Base-by-base conservation (phyloP, 2,797 vertebrate genomes). In the Gila robusta region DNA sequence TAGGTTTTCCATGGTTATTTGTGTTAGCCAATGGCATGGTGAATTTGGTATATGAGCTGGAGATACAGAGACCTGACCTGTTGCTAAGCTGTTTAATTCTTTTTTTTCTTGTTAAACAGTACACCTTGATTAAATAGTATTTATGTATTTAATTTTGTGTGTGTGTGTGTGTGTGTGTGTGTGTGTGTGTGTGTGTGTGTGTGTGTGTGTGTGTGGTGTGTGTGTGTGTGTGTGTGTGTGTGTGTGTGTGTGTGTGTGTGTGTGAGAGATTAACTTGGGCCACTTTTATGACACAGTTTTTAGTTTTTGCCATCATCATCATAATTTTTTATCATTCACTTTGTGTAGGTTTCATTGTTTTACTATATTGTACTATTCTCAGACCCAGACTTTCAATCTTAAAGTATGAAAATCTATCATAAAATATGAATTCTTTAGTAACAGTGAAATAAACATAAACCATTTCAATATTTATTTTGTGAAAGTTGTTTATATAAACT, bases 11-110 rank as follows among this genome's bases (percentile, higher is more conserved):
- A 26, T 39, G 67, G 21, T 49, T 10, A 1, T 26, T 23, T 39
- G 39, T 37, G 6, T 59, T 70, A 44, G 56, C 35, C 70, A 41
- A 2, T 52, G 16, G 41, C 44, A 14, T 54, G 32, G 10, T 52
- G 17, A 64, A 49, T 21, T 4, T 28, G 70, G 1, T 84, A 83
- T 73, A 39, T 84, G 82, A 84, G 67, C 77, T 39, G 19, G 17
- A 66, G 69, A 79, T 70, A 69, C 32, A 81, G 47, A 85, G 49
- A 85, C 66, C 56, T 35, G 47, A 73, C 44, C 52, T 81, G 74
- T 23, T 74, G 52, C n/a, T 83, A 37, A 56, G 47, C 11, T 56
- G 37, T 54, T 14, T 54, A 28, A 23, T 84, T 78, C 56, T 2
- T 64, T 64, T 64, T 64, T 3, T 26, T 26, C 1, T 62, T 62